Evolutionary conservation across 2,113 vertebrate genomes (phyloP).

Genomic region (Stegostoma tigrinum): DNA sequence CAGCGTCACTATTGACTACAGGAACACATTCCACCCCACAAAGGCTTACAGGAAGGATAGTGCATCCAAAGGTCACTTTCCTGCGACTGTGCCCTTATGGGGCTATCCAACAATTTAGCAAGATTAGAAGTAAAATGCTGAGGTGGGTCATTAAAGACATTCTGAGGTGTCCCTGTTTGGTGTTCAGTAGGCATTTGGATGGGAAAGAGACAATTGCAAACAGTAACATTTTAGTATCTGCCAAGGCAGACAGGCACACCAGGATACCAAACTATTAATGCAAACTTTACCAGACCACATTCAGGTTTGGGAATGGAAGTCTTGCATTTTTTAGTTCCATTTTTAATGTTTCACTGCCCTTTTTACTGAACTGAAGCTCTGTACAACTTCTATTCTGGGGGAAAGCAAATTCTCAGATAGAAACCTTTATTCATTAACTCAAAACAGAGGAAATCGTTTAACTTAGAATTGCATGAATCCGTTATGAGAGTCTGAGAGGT

Average conservation of each 20-base stretch:
- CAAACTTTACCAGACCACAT: background rate
- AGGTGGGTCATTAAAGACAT: background rate
- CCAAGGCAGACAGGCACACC: too few species aligned
- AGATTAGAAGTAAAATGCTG: background rate
- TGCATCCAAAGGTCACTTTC: background rate
- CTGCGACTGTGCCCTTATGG: background rate
- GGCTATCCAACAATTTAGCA: background rate
- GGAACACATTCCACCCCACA: background rate
- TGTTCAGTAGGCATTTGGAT: too few species aligned
- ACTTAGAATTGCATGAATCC: background rate
- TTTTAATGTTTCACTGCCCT: background rate
- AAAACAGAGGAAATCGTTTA: background rate
- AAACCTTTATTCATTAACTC: background rate
- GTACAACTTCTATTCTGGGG: background rate
- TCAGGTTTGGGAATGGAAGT: background rate
- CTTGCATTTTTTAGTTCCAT: background rate
- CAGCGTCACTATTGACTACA: background rate
- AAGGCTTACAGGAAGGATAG: background rate
- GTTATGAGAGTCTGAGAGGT: background rate
- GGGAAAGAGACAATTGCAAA: too few species aligned
- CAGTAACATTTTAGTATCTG: too few species aligned
- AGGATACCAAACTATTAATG: too few species aligned
- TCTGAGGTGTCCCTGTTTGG: background rate
- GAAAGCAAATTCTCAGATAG: background rate
- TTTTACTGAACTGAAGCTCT: background rate